A percentile compares a stretch with the other conserved stretches of the same genome.
These are phyloP conservation scores for Neelides folsomi DNA, from an alignment of 2,888 invertebrate genomes.

Conservation along the genomic window DNA sequence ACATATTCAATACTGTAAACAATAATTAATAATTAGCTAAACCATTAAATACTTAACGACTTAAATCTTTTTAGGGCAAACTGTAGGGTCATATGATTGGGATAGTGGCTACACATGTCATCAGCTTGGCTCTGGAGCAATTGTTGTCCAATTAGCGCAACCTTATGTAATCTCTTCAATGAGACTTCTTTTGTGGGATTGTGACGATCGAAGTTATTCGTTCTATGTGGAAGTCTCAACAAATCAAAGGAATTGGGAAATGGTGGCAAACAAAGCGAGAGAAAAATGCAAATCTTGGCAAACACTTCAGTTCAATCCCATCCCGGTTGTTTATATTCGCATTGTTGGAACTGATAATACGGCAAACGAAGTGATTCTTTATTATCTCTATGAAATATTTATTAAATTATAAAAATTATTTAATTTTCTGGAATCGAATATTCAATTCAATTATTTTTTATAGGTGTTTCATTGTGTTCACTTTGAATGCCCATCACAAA, in stretches of 20 bases:
- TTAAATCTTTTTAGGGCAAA: conserved; percentile 48
- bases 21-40: background rate
- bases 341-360: conserved; percentile 95
- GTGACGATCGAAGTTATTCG: conserved; percentile 84
- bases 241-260: conserved; percentile 83
- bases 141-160: conserved; percentile 88
- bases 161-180: conserved; percentile 84
- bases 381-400: background rate
- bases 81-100: conserved; percentile 82
- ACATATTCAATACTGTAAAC: background rate
- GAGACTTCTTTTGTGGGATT: conserved; percentile 91
- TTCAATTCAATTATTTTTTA: conserved; percentile 20
- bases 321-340: conserved; percentile 81
- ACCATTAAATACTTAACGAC: background rate
- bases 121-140: conserved; percentile 85
- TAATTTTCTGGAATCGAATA: background rate
- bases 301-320: conserved; percentile 64
- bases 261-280: conserved; percentile 72
- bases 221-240: conserved; percentile 91
- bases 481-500: conserved; percentile 82
- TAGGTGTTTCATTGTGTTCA: conserved; percentile 96
- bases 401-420: background rate
- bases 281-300: conserved; percentile 92
- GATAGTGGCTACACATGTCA: conserved; percentile 97
- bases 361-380: conserved; percentile 68